A percentile compares a stretch with the other conserved stretches of the same genome.
Conservation (phyloP, 2,113 vertebrate species). For the Sigmodon hispidus region DNA sequence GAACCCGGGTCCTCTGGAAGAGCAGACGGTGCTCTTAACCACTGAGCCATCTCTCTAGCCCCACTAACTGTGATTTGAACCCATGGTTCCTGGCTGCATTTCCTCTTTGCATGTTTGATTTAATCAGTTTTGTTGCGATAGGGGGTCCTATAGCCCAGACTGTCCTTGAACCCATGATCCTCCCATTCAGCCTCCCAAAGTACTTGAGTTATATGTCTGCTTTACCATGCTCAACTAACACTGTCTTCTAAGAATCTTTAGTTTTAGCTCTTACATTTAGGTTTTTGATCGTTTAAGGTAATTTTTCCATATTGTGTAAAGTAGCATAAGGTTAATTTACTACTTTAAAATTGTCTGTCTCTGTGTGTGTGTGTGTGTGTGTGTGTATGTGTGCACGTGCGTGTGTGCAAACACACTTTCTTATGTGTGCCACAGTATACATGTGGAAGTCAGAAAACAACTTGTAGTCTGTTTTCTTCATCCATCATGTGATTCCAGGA, state of each 20-base stretch:
- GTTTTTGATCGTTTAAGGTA: not conserved
- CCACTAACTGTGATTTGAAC: not conserved
- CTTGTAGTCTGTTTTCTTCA: not conserved
- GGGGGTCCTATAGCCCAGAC: not conserved
- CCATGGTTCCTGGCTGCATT: not conserved
- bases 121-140: not conserved
- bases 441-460: not conserved
- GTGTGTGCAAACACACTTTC: too few species aligned
- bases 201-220: not conserved
- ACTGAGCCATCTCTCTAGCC: too few species aligned
- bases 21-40: too few species aligned
- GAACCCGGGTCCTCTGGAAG: too few species aligned
- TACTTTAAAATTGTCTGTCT: not conserved
- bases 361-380: not conserved
- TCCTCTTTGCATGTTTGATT: not conserved
- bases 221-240: not conserved
- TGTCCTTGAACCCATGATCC: not conserved
- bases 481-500: not conserved
- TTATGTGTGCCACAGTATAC: not conserved
- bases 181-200: not conserved
- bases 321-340: not conserved
- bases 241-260: not conserved
- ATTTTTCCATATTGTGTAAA: not conserved
- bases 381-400: not conserved
- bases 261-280: not conserved